Conservation (phyloP, 2,888 invertebrate genomes). For the Pheosia tremula region DNA sequence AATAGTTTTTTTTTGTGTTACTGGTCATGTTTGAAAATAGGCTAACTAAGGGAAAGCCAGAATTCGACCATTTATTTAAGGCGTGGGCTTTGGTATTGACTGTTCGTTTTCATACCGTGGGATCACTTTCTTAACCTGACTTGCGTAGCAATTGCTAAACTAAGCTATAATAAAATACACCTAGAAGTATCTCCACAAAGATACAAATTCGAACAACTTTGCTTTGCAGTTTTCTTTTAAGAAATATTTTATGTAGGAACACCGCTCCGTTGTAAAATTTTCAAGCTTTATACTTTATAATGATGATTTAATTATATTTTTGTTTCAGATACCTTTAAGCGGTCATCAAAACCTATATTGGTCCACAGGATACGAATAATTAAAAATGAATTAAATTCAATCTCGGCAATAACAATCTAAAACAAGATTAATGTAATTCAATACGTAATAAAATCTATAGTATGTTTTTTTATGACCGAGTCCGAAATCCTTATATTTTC, state of each 20-base stretch:
- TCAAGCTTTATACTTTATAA: too few species aligned
- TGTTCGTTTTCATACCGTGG: neutral
- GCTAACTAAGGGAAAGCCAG: conserved; percentile 5
- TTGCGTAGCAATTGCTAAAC: too few species aligned
- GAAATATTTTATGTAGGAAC: too few species aligned
- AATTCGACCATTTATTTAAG: neutral
- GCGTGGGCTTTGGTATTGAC: neutral
- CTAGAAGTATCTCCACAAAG: too few species aligned
- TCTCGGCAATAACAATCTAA: conserved; percentile 3
- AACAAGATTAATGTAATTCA: conserved; percentile 22
- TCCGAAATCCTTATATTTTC: conserved; percentile 14
- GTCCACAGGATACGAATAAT: neutral
- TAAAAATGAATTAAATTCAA: conserved; percentile 13
- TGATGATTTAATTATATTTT: too few species aligned
- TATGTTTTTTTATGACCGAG: conserved; percentile 34
- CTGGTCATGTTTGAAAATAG: conserved; percentile 13
- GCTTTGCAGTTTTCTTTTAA: too few species aligned
- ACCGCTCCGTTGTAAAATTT: too few species aligned
- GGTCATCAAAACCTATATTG: too few species aligned
- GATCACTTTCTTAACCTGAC: too few species aligned
- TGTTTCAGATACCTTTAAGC: too few species aligned
- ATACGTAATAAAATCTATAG: conserved; percentile 33
- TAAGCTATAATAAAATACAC: too few species aligned
- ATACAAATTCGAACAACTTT: too few species aligned
- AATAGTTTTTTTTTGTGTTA: conserved; percentile 55